Evolutionary conservation across 2,113 vertebrate species (phyloP).

Genomic region (Pachyramphus minor): DNA sequence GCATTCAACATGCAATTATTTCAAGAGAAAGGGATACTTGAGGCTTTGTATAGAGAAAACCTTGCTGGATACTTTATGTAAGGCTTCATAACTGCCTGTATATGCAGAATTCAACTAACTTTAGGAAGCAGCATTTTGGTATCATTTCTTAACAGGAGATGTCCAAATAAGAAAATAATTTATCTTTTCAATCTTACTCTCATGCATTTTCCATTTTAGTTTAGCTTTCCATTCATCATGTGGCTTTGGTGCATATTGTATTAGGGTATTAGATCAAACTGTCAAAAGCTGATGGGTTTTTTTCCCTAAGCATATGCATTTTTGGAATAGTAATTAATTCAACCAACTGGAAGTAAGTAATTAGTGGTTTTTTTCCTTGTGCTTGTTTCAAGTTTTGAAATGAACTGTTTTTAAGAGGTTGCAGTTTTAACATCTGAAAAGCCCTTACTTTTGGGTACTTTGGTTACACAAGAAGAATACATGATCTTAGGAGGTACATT

Average conservation of each 20-base stretch:
- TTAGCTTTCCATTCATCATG: conserved; percentile 49
- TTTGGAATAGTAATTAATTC: conserved; percentile 52
- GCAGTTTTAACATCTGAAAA: background rate
- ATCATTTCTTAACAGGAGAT: conserved; percentile 23
- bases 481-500: background rate
- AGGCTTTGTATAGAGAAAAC: background rate
- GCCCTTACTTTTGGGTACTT: background rate
- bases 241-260: conserved; percentile 20
- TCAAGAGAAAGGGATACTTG: background rate
- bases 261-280: conserved; percentile 58
- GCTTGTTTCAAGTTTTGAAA: background rate
- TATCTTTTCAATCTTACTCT: conserved; percentile 24
- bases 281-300: conserved; percentile 13
- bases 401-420: background rate
- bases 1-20: background rate
- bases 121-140: background rate
- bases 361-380: background rate
- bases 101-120: background rate
- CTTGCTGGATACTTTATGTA: background rate
- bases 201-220: conserved; percentile 47
- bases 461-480: background rate
- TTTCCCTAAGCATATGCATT: conserved; percentile 4
- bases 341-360: conserved; percentile 45
- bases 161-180: conserved; percentile 45
- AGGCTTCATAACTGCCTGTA: background rate